These are phyloP conservation scores for Anhinga rufa DNA, from an alignment of 2,113 vertebrate genomes.

Conservation along the genomic window DNA sequence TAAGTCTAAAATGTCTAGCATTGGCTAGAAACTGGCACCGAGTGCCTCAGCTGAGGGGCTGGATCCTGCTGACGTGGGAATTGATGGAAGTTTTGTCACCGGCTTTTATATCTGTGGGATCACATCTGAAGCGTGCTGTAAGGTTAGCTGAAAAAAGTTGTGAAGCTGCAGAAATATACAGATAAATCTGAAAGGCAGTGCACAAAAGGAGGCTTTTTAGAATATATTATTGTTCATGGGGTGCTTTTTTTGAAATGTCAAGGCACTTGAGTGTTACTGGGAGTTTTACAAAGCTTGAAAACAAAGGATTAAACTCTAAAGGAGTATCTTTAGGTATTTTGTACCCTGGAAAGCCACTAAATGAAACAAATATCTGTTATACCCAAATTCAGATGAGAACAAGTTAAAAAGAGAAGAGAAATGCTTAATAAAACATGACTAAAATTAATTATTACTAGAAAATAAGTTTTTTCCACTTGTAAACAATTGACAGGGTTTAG, in stretches of 20 bases:
- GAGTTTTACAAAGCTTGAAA: slow-evolving; percentile 20
- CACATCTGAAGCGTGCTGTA: neutral
- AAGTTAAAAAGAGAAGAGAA: neutral
- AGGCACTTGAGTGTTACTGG: neutral
- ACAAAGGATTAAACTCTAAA: slow-evolving; percentile 11
- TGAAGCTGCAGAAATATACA: neutral
- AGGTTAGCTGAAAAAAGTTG: neutral
- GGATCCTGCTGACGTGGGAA: neutral
- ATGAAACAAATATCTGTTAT: neutral
- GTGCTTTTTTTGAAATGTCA: neutral
- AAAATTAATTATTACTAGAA: slow-evolving; percentile 42
- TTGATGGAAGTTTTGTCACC: neutral
- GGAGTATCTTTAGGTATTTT: neutral
- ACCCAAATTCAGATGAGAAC: neutral
- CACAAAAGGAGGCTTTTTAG: neutral
- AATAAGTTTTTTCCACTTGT: slow-evolving; percentile 56
- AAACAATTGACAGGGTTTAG: slow-evolving; percentile 50
- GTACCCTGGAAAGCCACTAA: neutral
- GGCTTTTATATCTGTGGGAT: neutral
- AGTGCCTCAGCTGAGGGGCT: rapidly evolving
- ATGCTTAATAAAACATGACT: neutral
- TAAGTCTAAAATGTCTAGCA: neutral
- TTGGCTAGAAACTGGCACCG: neutral
- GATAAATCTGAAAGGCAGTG: neutral
- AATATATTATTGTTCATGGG: neutral